Percentiles rank a stretch among this genome's conserved stretches.
These are phyloP conservation scores for Anguilla megastoma DNA, from an alignment of 2,797 vertebrate genomes.

Conservation along the genomic window DNA sequence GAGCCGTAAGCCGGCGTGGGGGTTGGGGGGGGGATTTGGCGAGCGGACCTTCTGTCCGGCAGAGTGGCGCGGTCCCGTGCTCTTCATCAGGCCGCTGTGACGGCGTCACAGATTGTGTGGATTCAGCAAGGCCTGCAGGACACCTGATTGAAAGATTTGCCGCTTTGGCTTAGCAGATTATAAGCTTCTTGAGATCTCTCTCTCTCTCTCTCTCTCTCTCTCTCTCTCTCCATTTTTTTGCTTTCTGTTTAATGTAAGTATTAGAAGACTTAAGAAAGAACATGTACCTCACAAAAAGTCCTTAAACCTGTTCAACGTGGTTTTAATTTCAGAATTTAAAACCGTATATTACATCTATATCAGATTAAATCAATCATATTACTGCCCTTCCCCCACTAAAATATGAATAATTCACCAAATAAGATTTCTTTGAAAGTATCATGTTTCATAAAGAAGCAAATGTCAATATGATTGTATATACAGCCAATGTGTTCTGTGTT, in stretches of 20 bases:
- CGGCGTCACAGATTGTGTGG: conserved; percentile 35
- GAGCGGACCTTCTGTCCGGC: conserved; percentile 53
- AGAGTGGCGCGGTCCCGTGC: conserved; percentile 41
- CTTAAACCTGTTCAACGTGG: conserved; percentile 27
- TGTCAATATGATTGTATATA: conserved; percentile 3
- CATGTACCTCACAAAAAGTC: conserved; percentile 40
- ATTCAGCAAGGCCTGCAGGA: conserved; percentile 35
- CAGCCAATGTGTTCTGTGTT: not conserved
- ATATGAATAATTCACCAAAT: not conserved
- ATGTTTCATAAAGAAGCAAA: not conserved
- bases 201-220: conserved; percentile 13
- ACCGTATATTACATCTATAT: not conserved
- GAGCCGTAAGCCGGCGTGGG: conserved; percentile 54
- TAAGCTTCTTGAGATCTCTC: conserved; percentile 51
- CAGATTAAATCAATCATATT: not conserved
- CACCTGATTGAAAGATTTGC: conserved; percentile 53
- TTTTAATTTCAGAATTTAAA: conserved; percentile 11
- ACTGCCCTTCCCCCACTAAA: not conserved
- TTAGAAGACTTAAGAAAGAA: conserved; percentile 42
- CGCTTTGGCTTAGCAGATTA: conserved; percentile 47
- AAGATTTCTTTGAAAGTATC: not conserved
- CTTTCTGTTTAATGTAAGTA: conserved; percentile 47
- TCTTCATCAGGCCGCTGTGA: conserved; percentile 25
- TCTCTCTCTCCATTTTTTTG: conserved; percentile 41
- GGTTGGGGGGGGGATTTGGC: conserved; percentile 56